Percentiles rank a stretch among this genome's conserved stretches.
phyloP scores from a whole-genome alignment of 2,888 invertebrate genomes.

The Himalopsyche tibetana region DNA sequence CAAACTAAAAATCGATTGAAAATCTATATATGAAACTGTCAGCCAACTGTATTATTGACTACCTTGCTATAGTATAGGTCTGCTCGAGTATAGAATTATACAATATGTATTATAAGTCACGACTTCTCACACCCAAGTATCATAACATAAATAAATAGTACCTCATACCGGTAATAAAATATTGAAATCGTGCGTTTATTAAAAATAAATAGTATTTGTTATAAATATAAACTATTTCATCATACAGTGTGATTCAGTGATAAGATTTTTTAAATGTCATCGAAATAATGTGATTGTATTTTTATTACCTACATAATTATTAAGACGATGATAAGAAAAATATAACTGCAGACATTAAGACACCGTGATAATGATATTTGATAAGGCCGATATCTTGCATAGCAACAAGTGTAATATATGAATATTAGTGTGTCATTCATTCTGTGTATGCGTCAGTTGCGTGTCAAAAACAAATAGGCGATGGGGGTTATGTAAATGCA shows the following conservation, averaged over 20 bases:
- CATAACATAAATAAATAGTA: no score
- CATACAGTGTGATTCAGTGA: conserved; percentile 3
- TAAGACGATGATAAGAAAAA: neutral
- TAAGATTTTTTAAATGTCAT: neutral
- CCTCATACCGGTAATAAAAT: no score
- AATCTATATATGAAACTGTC: no score
- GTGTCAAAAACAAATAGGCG: neutral
- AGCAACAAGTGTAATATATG: neutral
- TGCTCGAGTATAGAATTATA: no score
- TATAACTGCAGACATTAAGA: conserved; percentile 1
- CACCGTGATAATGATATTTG: conserved; percentile 1
- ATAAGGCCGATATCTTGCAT: neutral
- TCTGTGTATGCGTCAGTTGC: neutral
- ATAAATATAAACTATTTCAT: neutral
- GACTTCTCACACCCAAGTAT: no score
- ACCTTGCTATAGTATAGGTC: no score
- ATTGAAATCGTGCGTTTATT: no score
- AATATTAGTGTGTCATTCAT: neutral
- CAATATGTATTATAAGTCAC: no score
- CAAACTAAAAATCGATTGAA: no score
- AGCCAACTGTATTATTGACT: no score
- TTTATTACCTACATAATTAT: neutral
- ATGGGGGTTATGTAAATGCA: neutral
- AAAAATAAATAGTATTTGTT: neutral
- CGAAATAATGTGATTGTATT: neutral